These are phyloP conservation scores for Colletes gigas DNA, from an alignment of 1,140 invertebrate species.

Conservation along the genomic window DNA sequence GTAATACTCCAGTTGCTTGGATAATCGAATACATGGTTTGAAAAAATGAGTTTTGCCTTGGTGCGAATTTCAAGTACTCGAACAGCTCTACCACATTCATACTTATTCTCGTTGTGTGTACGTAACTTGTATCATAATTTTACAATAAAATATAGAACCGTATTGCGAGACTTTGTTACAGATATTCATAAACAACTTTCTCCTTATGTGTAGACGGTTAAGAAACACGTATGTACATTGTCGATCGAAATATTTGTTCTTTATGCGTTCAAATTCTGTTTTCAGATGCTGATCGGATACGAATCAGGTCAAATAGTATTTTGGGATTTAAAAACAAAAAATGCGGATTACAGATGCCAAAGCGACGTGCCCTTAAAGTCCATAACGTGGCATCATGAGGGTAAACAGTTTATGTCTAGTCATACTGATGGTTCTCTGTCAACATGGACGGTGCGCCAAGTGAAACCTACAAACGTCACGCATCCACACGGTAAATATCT, in stretches of 20 bases:
- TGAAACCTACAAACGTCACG: slow-evolving; percentile 90
- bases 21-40: too few relatives aligned
- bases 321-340: slow-evolving; percentile 95
- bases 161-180: slow-evolving; percentile 42
- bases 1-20: too few relatives aligned
- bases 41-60: too few relatives aligned
- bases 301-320: slow-evolving; percentile 96
- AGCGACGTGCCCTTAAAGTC: slow-evolving; percentile 90
- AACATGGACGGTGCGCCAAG: slow-evolving; percentile 92
- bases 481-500: slow-evolving; percentile 93
- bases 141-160: slow-evolving; percentile 26
- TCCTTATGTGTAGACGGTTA: slow-evolving; percentile 34
- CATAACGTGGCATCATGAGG: slow-evolving; percentile 98
- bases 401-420: slow-evolving; percentile 98
- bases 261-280: slow-evolving; percentile 51
- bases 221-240: background rate
- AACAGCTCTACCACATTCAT: slow-evolving; percentile 19
- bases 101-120: slow-evolving; percentile 48
- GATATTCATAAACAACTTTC: slow-evolving; percentile 16
- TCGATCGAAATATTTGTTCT: background rate
- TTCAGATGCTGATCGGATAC: slow-evolving; percentile 97
- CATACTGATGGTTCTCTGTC: slow-evolving; percentile 97
- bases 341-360: slow-evolving; percentile 91
- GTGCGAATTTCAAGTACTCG: too few relatives aligned
- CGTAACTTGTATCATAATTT: slow-evolving; percentile 50